Conservation (phyloP, 2,888 invertebrate species). For the Ariolimax columbianus region DNA sequence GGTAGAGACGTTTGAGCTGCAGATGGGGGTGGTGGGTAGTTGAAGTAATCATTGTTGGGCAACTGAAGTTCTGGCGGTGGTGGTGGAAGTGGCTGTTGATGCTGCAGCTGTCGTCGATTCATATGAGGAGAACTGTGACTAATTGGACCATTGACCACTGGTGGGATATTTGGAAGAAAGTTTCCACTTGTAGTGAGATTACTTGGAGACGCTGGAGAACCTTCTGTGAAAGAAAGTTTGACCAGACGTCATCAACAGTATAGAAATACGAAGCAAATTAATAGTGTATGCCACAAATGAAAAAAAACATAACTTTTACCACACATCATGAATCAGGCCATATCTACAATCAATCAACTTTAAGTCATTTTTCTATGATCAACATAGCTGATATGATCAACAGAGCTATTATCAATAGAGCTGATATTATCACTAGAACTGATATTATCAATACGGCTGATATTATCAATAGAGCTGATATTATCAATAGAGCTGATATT, state of each 20-base stretch:
- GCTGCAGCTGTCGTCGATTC: slow-evolving; percentile 62
- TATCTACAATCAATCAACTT: too few relatives aligned
- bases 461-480: too few relatives aligned
- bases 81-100: slow-evolving; percentile 56
- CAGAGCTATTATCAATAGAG: too few relatives aligned
- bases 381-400: too few relatives aligned
- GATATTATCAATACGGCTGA: too few relatives aligned
- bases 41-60: slow-evolving; percentile 50
- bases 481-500: too few relatives aligned
- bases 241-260: background rate
- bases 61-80: slow-evolving; percentile 59
- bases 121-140: slow-evolving; percentile 75
- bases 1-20: slow-evolving; percentile 4
- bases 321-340: too few relatives aligned
- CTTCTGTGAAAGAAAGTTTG: slow-evolving; percentile 55
- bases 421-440: too few relatives aligned
- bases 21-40: slow-evolving; percentile 50
- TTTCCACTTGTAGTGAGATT: slow-evolving; percentile 32
- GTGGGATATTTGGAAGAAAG: slow-evolving; percentile 56
- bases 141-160: slow-evolving; percentile 71
- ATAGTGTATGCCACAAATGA: background rate
- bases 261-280: background rate
- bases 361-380: too few relatives aligned
- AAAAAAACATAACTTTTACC: too few relatives aligned
- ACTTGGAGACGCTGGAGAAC: slow-evolving; percentile 61